Evolutionary conservation across 2,797 vertebrate species (phyloP), one percentile per base, ranked within the genome.

Genomic region (Sorex maritimensis): DNA sequence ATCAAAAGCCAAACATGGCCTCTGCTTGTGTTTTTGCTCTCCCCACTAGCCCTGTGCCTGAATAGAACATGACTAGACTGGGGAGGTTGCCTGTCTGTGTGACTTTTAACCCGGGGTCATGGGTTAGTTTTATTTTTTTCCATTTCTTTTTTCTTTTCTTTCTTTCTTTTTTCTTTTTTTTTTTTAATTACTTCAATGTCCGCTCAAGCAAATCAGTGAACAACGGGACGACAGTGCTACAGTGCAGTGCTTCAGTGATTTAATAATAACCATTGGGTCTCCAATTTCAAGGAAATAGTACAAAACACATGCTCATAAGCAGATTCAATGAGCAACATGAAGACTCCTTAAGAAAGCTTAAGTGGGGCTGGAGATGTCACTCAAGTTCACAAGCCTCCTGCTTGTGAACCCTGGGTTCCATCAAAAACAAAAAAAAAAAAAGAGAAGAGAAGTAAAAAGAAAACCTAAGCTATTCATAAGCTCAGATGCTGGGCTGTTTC

Each of bases 1-100:
- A 95, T 90, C 90, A 30, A 82, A 91, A 90, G 44, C 75, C 87
- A 85, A 30, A 67, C 26, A 9, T 6, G 2, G 55, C 26, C 84
- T 71, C 52, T 38, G 67, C 86, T 58, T 71, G 17, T 26, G 24
- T 46, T 80, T 89, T 68, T 5, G 5, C 7, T 46, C 82, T 44
- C 17, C 23, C 65, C 78, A 49, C 28, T 61, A 41, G 14, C 38
- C 6, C 19, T 30, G 24, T 12, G 14, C 2, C 1, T n/a, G 34
- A 34, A 88, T 2, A 28, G 80, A 74, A n/a, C 11, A 23, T 38
- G 28, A 78, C 44, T n/a, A 10, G 10, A 12, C 28, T 55, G 41
- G 49, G 82, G 34, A 44, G 41, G 17, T 11, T 34, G 63, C 26
- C 68, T 13, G 1, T 13, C 4, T 49, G 1, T 34, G 26, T 38